These are phyloP conservation scores for Zaprionus lineosus DNA, from an alignment of 2,888 invertebrate species.

Conservation along the genomic window DNA sequence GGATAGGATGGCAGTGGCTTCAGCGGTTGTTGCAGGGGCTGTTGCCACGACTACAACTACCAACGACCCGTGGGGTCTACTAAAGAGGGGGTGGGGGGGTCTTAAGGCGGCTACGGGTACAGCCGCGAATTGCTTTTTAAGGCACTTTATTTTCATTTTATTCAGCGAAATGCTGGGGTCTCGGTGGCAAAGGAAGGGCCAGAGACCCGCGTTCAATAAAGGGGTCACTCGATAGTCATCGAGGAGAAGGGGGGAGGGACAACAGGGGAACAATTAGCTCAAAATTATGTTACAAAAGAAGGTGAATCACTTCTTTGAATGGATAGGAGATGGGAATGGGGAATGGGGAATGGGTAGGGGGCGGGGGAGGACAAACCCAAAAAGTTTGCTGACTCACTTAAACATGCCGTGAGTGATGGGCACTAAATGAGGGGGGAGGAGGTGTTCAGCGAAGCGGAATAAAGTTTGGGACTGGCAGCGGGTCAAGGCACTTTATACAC, in stretches of 20 bases:
- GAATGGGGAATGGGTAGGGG: not conserved
- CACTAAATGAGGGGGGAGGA: not conserved
- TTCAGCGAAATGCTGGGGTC: not conserved
- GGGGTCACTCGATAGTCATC: conserved; percentile 36
- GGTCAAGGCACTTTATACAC: conserved; percentile 1
- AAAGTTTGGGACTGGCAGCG: conserved; percentile 2
- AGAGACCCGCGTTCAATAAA: conserved; percentile 35
- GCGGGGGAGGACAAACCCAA: conserved; percentile 3
- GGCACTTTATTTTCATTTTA: conserved; percentile 59
- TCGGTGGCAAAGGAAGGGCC: not conserved
- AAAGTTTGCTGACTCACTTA: conserved; percentile 39
- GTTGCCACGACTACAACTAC: conserved; percentile 34
- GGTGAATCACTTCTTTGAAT: conserved; percentile 33
- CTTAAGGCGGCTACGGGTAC: conserved; percentile 21
- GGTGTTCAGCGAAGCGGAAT: not conserved
- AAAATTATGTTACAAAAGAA: conserved; percentile 55
- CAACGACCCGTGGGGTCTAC: conserved; percentile 2
- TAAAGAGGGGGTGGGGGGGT: not conserved
- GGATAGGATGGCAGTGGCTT: not conserved
- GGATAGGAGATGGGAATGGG: not conserved
- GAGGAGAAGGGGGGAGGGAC: conserved; percentile 9
- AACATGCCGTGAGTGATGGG: not conserved
- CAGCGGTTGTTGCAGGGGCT: not conserved
- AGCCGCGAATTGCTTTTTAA: conserved; percentile 59
- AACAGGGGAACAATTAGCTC: conserved; percentile 50